Evolutionary conservation across 1,140 invertebrate genomes (phyloP), one percentile per base, ranked within the genome.

Genomic region (Drosophila bifasciata): DNA sequence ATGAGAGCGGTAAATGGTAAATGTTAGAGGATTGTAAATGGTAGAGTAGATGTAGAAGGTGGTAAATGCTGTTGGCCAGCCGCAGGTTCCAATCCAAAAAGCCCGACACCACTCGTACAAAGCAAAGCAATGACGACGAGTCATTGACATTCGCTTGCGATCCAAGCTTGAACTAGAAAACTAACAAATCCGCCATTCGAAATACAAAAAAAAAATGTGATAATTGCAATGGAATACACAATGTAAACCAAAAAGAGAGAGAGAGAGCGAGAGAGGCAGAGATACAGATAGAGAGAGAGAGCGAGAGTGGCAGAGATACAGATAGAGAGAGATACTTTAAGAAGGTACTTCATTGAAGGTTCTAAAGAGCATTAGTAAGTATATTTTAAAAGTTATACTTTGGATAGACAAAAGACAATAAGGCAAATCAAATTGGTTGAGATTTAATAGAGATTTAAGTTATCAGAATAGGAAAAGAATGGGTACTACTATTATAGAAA

Each of bases 101-200:
- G 25, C 58, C 43, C 32, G 44, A 40, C 40, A 53, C 25, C 46
- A 69, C 48, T 16, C n/a, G n/a, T n/a, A n/a, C n/a, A 55, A 21
- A 21, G 19, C 21, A 55, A 15, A 55, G 62, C 49, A 68, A 56
- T 56, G 62, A 48, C 52, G 52, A 55, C 60, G 61, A 85, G 81
- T 86, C 81, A 85, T 85, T 85, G 81, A 85, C 81, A 85, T 85
- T 85, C 78, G 66, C 55, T 45, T 45, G 51, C 58, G 61, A 67
- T 36, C 67, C 23, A 46, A 58, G 72, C 48, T 64, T 85, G 77
- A 86, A 85, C 81, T 85, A 85, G 81, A 85, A 85, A 85, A 68
- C 64, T 68, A 55, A 68, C 43, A 46, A 53, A 16, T 67, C 48
- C 64, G 61, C 32, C 64, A 45, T 55, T 53, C 64, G 60, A 67